A percentile compares a stretch with the other conserved stretches of the same genome.
phyloP scores from a whole-genome alignment of 2,888 invertebrate species.

The Timandra comae region DNA sequence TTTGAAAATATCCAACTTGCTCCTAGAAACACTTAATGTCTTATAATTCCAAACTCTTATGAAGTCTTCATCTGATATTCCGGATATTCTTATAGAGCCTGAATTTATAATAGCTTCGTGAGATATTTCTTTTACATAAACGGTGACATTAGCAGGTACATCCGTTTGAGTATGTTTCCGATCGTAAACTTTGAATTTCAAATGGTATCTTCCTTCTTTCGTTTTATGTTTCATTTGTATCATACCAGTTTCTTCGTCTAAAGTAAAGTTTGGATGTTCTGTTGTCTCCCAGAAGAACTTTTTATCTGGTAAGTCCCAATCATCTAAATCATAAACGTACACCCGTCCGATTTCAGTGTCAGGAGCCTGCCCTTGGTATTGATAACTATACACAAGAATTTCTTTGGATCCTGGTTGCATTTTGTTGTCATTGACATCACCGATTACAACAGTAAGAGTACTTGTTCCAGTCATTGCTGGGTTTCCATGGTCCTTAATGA shows the following conservation, averaged over 20 bases:
- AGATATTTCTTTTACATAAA: conserved; percentile 94
- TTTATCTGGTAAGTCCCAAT: conserved; percentile 99
- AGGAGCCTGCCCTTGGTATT: conserved; percentile 93
- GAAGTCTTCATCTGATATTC: conserved; percentile 97
- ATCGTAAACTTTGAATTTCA: conserved; percentile 93
- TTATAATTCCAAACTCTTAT: conserved; percentile 96
- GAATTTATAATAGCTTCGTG: conserved; percentile 97
- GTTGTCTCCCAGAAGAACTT: conserved; percentile 95
- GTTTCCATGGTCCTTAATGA: conserved; percentile 97
- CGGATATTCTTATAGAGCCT: conserved; percentile 94
- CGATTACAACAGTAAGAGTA: conserved; percentile 96
- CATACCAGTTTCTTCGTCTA: conserved; percentile 95
- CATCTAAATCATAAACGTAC: conserved; percentile 97
- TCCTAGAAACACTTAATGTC: conserved; percentile 88
- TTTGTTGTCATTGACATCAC: conserved; percentile 98
- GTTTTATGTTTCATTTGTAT: conserved; percentile 96
- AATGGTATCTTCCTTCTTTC: conserved; percentile 88
- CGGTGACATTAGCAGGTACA: conserved; percentile 97
- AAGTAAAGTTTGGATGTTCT: conserved; percentile 90
- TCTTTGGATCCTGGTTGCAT: conserved; percentile 99
- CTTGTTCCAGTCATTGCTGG: conserved; percentile 98
- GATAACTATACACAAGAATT: conserved; percentile 97
- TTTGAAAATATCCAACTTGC: conserved; percentile 92
- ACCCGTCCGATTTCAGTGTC: conserved; percentile 96
- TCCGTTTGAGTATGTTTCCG: conserved; percentile 96